A percentile compares a stretch with the other conserved stretches of the same genome.
Evolutionary conservation across 2,797 vertebrate species (phyloP).

Genomic region (Amphiprion clarkii): DNA sequence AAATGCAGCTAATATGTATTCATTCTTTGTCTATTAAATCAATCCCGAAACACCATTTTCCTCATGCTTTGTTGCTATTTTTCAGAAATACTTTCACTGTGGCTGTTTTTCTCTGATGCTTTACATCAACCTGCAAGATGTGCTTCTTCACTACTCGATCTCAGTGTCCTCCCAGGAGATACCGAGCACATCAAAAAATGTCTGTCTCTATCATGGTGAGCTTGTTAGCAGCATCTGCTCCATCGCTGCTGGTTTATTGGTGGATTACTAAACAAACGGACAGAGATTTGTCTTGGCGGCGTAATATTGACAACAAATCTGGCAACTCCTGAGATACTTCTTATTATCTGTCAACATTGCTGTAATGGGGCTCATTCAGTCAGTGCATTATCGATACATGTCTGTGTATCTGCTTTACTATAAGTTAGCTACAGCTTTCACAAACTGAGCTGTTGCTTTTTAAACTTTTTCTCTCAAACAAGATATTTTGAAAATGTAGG

Average conservation of each 20-base stretch:
- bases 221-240: constrained; percentile 62
- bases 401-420: background rate
- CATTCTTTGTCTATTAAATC: constrained; percentile 14
- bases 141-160: constrained; percentile 45
- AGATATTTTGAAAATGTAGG: constrained; percentile 1
- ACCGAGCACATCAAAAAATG: constrained; percentile 21
- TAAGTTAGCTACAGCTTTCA: background rate
- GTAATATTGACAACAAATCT: constrained; percentile 54
- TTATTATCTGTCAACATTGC: constrained; percentile 46
- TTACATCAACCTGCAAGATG: constrained; percentile 21
- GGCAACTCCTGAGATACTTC: constrained; percentile 42
- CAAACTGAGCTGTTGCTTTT: background rate
- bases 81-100: constrained; percentile 10
- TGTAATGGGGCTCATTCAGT: constrained; percentile 3
- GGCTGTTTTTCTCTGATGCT: constrained; percentile 13
- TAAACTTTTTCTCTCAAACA: background rate
- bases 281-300: constrained; percentile 53
- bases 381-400: background rate
- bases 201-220: constrained; percentile 46
- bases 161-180: constrained; percentile 41
- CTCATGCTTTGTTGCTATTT: constrained; percentile 10
- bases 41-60: background rate
- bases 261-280: constrained; percentile 63
- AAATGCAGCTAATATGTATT: background rate
- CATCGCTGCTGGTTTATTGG: constrained; percentile 52